These are phyloP conservation scores for Meleagris gallopavo DNA, from an alignment of 2,113 vertebrate genomes.

Conservation along the genomic window DNA sequence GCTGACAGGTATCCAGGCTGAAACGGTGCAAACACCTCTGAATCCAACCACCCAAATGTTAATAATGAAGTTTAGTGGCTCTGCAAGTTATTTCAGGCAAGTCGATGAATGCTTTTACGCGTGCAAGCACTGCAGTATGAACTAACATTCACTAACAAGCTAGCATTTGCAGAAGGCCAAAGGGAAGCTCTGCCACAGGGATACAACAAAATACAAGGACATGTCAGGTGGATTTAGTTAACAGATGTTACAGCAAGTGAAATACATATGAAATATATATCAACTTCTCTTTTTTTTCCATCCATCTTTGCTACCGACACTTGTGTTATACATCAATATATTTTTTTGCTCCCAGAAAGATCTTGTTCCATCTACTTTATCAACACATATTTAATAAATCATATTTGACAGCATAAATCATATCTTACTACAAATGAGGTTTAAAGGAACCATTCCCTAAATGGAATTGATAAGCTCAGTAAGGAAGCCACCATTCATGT, in stretches of 20 bases:
- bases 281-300: not conserved
- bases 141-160: not conserved
- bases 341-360: slow-evolving; percentile 9
- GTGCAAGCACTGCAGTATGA: not conserved
- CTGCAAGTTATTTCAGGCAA: not conserved
- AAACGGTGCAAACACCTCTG: not conserved
- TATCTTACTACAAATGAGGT: not conserved
- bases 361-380: slow-evolving; percentile 28
- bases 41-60: not conserved
- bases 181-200: not conserved
- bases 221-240: not conserved
- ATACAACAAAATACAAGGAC: not conserved
- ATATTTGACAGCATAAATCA: slow-evolving; percentile 30
- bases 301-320: not conserved
- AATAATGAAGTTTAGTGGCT: not conserved
- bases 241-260: not conserved
- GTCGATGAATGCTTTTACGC: not conserved
- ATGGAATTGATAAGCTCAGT: not conserved
- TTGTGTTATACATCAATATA: slow-evolving; percentile 2
- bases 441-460: slow-evolving; percentile 19
- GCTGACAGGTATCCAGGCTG: not conserved
- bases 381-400: slow-evolving; percentile 42
- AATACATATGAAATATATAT: slow-evolving; percentile 19
- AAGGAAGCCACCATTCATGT: not conserved
- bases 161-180: not conserved